Evolutionary conservation across 1,140 invertebrate species (phyloP), one percentile per base, ranked within the genome.

Genomic region (Saccostrea echinata): DNA sequence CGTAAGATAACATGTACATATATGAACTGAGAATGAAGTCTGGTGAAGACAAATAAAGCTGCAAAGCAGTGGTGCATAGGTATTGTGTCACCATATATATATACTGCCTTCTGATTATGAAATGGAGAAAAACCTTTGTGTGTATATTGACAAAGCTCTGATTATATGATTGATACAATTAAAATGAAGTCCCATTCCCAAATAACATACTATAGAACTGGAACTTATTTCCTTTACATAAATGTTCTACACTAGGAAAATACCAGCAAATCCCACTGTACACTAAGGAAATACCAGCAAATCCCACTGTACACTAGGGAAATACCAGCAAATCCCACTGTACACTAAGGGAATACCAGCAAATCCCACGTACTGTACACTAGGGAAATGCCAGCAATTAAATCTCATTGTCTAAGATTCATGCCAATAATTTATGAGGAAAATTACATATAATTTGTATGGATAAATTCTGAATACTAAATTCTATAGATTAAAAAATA

Each of bases 381-480:
- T 6, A 61, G 55, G 18, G 18, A 61, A n/a, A 21, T 61, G 18
- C 43, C 43, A 43, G 4, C 43, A 43, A 43, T n/a, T n/a, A n/a
- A 55, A 13, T 55, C 53, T 55, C 11, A 8, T 61, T 61, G 18
- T 61, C 55, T 61, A 61, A 61, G 16, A 61, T 43, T 61, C 55
- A 61, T 61, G 55, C 55, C 55, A 61, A n/a, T 61, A 61, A 18
- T n/a, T 61, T 61, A 21, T n/a, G 0, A n/a, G 55, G 18, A 8
- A 61, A 61, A 55, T 13, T 55, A 55, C 53, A 55, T 55, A 55
- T 55, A 21, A 61, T 21, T 61, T 61, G 18, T n/a, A 21, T 57
- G 55, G 55, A 57, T 57, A 57, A 61, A 61, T 61, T 61, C 18
- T 61, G 55, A 61, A n/a, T 18, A 61, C n/a, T 61, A n/a, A 61